phyloP scores from a whole-genome alignment of 2,888 invertebrate species.

The Drosophila diplacantha region DNA sequence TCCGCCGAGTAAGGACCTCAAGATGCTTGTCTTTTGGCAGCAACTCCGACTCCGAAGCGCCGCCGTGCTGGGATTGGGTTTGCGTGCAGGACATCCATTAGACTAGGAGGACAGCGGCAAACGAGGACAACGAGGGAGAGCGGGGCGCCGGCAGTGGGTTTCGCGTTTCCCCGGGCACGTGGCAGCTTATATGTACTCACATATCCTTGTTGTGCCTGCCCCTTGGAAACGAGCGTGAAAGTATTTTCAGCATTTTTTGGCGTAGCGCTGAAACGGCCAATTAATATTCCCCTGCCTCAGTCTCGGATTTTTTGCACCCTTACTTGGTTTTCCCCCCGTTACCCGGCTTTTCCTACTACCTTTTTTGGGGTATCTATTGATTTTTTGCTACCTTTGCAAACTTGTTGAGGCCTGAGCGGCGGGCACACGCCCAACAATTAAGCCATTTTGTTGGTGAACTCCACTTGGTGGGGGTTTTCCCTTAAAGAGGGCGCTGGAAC shows the following conservation, averaged over 20 bases:
- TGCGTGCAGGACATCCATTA: conserved; percentile 61
- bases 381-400: conserved; percentile 52
- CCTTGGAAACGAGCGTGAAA: conserved; percentile 71
- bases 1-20: conserved; percentile 54
- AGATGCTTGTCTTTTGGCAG: conserved; percentile 64
- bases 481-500: neutral
- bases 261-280: conserved; percentile 59
- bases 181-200: conserved; percentile 47
- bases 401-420: conserved; percentile 53
- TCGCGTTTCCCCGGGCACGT: conserved; percentile 46
- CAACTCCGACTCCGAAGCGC: conserved; percentile 20
- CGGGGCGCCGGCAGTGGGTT: neutral
- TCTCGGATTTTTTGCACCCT: conserved; percentile 1
- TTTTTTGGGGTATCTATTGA: conserved; percentile 39
- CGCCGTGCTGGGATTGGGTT: conserved; percentile 16
- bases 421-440: conserved; percentile 55
- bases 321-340: neutral
- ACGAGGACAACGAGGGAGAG: conserved; percentile 25
- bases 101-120: conserved; percentile 37
- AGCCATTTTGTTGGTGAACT: conserved; percentile 49
- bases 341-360: neutral
- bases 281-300: conserved; percentile 52
- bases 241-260: conserved; percentile 66
- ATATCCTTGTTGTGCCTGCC: conserved; percentile 45
- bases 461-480: neutral